A percentile compares a stretch with the other conserved stretches of the same genome.
Conservation (phyloP, 1,140 invertebrate species). For the Pteromalus puparum region DNA sequence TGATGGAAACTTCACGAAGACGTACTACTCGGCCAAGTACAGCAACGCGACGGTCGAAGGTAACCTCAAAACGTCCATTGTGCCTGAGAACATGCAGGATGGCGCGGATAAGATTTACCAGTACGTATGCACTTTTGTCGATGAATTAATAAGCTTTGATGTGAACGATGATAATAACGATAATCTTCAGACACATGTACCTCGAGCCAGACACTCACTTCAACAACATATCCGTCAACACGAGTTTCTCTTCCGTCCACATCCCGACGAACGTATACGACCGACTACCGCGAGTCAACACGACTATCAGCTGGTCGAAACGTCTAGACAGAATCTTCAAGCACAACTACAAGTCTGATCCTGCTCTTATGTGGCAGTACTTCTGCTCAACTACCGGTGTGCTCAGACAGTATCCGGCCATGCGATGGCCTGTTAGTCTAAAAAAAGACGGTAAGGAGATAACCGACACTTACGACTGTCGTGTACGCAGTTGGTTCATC, state of each 20-base stretch:
- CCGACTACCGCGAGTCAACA: conserved; percentile 78
- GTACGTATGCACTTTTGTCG: too few species aligned
- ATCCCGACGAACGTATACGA: conserved; percentile 96
- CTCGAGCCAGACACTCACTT: conserved; percentile 87
- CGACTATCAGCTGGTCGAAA: conserved; percentile 92
- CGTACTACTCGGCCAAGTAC: conserved; percentile 85
- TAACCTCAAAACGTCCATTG: not conserved
- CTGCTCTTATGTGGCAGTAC: conserved; percentile 95
- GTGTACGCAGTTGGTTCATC: conserved; percentile 94
- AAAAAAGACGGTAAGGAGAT: conserved; percentile 70
- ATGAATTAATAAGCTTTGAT: too few species aligned
- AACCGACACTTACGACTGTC: conserved; percentile 88
- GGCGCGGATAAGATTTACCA: conserved; percentile 18
- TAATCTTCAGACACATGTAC: conserved; percentile 76
- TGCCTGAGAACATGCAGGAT: conserved; percentile 58
- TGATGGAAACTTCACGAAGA: conserved; percentile 62
- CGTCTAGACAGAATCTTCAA: conserved; percentile 88
- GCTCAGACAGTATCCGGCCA: conserved; percentile 90
- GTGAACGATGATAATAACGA: too few species aligned
- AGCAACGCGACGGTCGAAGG: conserved; percentile 73
- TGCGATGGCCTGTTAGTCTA: conserved; percentile 70
- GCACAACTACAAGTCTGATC: conserved; percentile 91
- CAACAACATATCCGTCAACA: conserved; percentile 89
- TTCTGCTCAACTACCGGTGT: conserved; percentile 96
- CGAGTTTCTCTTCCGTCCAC: conserved; percentile 90